These are phyloP conservation scores for Parus major DNA, from an alignment of 2,113 vertebrate genomes.

Conservation along the genomic window DNA sequence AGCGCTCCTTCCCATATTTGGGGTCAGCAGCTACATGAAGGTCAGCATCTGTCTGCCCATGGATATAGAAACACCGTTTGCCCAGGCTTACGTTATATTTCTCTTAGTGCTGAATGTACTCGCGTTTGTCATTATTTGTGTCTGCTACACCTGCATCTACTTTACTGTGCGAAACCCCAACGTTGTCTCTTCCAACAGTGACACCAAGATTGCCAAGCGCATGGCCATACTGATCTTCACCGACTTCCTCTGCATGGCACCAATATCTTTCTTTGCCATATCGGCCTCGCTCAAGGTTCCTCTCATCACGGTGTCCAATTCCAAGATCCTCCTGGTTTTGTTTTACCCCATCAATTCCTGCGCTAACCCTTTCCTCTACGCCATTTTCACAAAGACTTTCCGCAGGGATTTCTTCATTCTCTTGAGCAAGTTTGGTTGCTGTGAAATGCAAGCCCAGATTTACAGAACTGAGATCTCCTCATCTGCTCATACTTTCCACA, in stretches of 20 bases:
- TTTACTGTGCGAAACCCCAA: conserved; percentile 87
- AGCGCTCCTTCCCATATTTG: conserved; percentile 86
- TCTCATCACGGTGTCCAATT: conserved; percentile 91
- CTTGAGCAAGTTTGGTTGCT: conserved; percentile 89
- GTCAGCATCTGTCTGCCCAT: conserved; percentile 97
- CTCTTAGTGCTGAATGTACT: conserved; percentile 89
- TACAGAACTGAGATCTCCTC: conserved; percentile 89
- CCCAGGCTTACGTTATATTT: conserved; percentile 87
- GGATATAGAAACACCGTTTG: conserved; percentile 84
- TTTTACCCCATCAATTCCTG: conserved; percentile 98
- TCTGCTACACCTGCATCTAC: conserved; percentile 93
- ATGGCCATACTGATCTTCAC: conserved; percentile 98
- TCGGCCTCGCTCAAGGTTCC: conserved; percentile 92
- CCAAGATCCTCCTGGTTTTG: conserved; percentile 93
- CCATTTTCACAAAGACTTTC: conserved; percentile 95
- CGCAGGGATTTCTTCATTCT: conserved; percentile 92
- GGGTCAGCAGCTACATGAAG: conserved; percentile 94
- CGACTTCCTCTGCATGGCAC: conserved; percentile 95
- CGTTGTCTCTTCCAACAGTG: conserved; percentile 81
- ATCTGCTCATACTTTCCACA: conserved; percentile 77
- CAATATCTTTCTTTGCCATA: conserved; percentile 97
- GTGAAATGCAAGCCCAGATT: conserved; percentile 86
- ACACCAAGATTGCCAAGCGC: conserved; percentile 90
- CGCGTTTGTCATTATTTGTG: conserved; percentile 88
- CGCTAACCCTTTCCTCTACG: conserved; percentile 95